Percentiles rank a stretch among this genome's conserved stretches.
These are phyloP conservation scores for Nymphalis io DNA, from an alignment of 1,140 invertebrate genomes.

Conservation along the genomic window DNA sequence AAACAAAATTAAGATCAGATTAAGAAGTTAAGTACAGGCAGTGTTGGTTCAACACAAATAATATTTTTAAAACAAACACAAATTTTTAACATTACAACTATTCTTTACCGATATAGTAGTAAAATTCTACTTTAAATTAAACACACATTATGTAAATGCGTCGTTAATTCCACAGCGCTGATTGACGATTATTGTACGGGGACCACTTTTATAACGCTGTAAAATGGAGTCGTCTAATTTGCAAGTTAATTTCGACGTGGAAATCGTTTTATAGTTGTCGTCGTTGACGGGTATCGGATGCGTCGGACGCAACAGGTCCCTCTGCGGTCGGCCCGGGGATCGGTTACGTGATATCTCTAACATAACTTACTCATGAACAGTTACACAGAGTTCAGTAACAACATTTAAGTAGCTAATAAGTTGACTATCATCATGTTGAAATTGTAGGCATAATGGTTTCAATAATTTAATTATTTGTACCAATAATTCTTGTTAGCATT, in stretches of 20 bases:
- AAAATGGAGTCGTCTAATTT: conserved; percentile 18
- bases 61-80: background rate
- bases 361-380: too few species aligned
- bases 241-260: conserved; percentile 26
- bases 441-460: too few species aligned
- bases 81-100: background rate
- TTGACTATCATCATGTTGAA: too few species aligned
- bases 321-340: background rate
- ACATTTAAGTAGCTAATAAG: too few species aligned
- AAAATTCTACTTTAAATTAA: background rate
- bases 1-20: too few species aligned
- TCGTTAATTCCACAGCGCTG: conserved; percentile 8
- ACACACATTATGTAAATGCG: conserved; percentile 12
- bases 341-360: too few species aligned
- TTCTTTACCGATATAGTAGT: background rate
- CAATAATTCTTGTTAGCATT: background rate
- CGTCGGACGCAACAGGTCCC: background rate
- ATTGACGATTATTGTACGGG: conserved; percentile 24
- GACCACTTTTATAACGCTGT: conserved; percentile 7
- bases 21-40: too few species aligned
- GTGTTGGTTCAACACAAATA: too few species aligned
- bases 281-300: background rate
- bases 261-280: conserved; percentile 10
- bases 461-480: too few species aligned
- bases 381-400: too few species aligned